Evolutionary conservation across 2,113 vertebrate genomes (phyloP).

Genomic region (Anhinga rufa): DNA sequence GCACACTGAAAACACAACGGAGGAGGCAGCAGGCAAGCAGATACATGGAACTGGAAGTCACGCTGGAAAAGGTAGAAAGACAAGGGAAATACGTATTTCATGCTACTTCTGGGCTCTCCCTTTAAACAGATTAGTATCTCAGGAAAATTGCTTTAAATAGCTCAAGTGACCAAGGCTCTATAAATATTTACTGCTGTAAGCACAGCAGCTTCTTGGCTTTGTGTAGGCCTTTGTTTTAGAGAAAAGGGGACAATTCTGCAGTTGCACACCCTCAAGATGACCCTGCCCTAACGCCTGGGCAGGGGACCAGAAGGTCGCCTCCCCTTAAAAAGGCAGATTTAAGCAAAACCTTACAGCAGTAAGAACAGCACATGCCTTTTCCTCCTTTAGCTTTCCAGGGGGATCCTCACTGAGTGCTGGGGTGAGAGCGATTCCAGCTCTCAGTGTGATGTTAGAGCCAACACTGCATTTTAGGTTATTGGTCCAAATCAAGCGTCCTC

Average conservation of each 20-base stretch:
- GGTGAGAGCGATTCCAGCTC: not conserved
- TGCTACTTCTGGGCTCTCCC: not conserved
- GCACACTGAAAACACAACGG: fast-evolving
- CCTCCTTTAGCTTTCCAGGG: not conserved
- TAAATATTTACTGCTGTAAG: not conserved
- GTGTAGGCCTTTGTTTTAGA: not conserved
- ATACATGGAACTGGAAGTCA: not conserved
- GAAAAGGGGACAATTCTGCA: not conserved
- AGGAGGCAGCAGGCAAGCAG: not conserved
- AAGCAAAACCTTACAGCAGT: not conserved
- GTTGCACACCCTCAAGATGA: not conserved
- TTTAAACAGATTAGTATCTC: not conserved
- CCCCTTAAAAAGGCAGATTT: not conserved
- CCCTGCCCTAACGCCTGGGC: not conserved
- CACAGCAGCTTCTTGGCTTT: not conserved
- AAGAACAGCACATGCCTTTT: not conserved
- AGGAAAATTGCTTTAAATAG: not conserved
- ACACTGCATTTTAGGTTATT: not conserved
- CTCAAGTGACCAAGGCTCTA: not conserved
- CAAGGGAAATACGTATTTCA: not conserved
- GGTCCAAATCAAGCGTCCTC: not conserved
- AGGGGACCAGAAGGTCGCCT: not conserved
- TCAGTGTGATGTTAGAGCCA: not conserved
- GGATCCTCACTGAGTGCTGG: not conserved
- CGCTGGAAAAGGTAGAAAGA: not conserved